Evolutionary conservation across 2,888 invertebrate species (phyloP), one percentile per base, ranked within the genome.

Genomic region (Andrena minutula): DNA sequence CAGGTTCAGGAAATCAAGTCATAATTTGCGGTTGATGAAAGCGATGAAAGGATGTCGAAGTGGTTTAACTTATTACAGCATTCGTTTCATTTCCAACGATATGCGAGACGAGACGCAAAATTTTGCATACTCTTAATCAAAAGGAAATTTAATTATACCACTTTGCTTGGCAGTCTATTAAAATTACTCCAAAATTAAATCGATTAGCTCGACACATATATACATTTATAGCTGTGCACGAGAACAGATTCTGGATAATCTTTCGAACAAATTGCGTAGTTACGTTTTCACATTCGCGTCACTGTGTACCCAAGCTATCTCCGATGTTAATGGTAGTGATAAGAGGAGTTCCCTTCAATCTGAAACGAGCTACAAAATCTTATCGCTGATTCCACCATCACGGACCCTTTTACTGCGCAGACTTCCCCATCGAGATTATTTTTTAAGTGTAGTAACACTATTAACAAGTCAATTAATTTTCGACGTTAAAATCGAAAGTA

Each of bases 241-340:
- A 2, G 2, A 60, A 60, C 60, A 32, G 49, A 41, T 60, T 53
- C 49, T 20, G 28, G 41, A n/a, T 68, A 60, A 66, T n/a, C 35
- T 8, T 60, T n/a, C 30, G 8, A 30, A 6, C 16, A 8, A 41
- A 35, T 30, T 64, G 30, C 65, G 35, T n/a, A n/a, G 26, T 53
- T 30, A 26, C 16, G 16, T n/a, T 51, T 51, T 28, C 8, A 49
- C 51, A 30, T 49, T 53, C 41, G 23, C 30, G 35, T 51, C 61
- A 20, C 47, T 61, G 32, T 77, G 53, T 66, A 32, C 26, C 2
- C 26, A 51, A 30, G 51, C 61, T 71, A 77, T 79, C 71, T 71
- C 8, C 12, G 28, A 30, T 53, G 56, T 53, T 58, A 77, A 71
- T 16, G 47, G 10, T 6, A 10, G 12, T 47, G 79, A 79, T 79